A percentile compares a stretch with the other conserved stretches of the same genome.
Evolutionary conservation across 1,140 invertebrate genomes (phyloP).

Genomic region (Brachionus koreanus): DNA sequence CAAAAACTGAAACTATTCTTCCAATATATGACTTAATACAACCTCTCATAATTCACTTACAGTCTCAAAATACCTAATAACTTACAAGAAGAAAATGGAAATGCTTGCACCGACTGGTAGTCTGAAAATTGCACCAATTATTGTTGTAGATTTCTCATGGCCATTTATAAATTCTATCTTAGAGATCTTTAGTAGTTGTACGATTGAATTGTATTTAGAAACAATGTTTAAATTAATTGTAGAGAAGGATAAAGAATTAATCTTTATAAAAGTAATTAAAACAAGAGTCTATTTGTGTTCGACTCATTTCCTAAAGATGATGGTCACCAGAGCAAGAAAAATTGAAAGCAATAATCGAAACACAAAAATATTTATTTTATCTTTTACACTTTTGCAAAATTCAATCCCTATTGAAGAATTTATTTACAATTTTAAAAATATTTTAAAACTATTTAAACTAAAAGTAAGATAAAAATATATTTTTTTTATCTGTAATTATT

Average conservation of each 20-base stretch:
- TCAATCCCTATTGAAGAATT: background rate
- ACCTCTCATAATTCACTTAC: constrained; percentile 2
- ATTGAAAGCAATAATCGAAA: too few species aligned
- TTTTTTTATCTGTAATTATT: background rate
- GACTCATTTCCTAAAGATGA: too few species aligned
- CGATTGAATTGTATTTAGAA: background rate
- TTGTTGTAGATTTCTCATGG: constrained; percentile 18
- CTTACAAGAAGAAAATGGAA: background rate
- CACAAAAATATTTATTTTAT: too few species aligned
- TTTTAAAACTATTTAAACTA: background rate
- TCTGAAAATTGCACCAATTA: background rate
- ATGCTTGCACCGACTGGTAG: background rate
- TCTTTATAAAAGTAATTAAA: too few species aligned
- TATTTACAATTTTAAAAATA: too few species aligned
- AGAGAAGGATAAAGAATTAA: too few species aligned
- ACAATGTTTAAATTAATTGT: background rate
- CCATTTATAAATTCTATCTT: background rate
- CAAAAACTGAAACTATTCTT: background rate
- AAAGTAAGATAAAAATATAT: background rate
- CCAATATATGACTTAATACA: background rate
- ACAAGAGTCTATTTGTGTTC: too few species aligned
- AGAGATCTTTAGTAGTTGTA: background rate
- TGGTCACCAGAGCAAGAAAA: too few species aligned
- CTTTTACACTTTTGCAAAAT: too few species aligned
- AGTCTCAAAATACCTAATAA: constrained; percentile 1